These are phyloP conservation scores for Engystomops pustulosus DNA, from an alignment of 2,113 vertebrate species.

Conservation along the genomic window DNA sequence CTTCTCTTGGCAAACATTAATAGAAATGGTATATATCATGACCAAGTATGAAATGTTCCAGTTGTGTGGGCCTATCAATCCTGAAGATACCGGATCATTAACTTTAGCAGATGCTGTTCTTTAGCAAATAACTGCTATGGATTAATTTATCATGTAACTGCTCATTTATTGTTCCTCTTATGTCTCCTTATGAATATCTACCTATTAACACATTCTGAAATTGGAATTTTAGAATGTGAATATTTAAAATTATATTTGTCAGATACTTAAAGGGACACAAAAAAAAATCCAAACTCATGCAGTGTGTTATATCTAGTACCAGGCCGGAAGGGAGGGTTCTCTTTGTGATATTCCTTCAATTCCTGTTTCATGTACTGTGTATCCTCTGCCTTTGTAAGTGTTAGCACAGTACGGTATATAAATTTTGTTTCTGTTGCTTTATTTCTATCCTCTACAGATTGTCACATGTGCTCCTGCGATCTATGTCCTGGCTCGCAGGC, in stretches of 20 bases:
- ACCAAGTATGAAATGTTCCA: not conserved
- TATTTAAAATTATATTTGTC: not conserved
- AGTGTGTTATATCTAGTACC: not conserved
- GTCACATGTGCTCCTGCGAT: no score
- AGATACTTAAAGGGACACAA: not conserved
- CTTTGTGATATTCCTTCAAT: not conserved
- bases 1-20: not conserved
- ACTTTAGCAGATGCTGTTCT: not conserved
- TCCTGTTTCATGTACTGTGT: not conserved
- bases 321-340: not conserved
- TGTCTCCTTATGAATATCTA: not conserved
- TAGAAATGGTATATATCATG: not conserved
- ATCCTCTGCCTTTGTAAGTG: no score
- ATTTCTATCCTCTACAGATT: no score
- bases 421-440: no score
- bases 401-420: no score
- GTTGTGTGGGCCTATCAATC: constrained; percentile 18
- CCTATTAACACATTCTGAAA: not conserved
- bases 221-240: not conserved
- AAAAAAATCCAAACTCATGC: no score
- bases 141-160: not conserved
- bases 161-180: not conserved
- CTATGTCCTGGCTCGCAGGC: no score
- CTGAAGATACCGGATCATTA: not conserved
- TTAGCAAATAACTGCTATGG: not conserved